Conservation (phyloP, 53 echinoderm and acorn worm genomes). For the Henricia sp. region DNA sequence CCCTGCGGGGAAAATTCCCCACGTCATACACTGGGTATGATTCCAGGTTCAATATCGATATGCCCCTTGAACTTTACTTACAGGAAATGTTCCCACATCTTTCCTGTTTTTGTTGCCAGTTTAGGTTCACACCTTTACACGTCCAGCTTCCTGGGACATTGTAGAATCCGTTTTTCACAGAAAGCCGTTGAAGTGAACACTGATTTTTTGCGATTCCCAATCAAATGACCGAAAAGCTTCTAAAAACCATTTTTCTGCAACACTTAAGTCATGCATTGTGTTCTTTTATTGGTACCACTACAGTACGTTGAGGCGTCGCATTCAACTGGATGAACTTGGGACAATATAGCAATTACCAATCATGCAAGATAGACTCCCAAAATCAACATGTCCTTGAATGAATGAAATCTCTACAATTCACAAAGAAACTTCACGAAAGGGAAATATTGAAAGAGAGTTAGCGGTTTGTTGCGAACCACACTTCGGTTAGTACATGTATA, state of each 20-base stretch:
- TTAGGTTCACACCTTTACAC: slow-evolving; percentile 8
- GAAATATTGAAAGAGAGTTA: slow-evolving; percentile 7
- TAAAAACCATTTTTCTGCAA: slow-evolving; percentile 45
- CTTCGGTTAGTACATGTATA: background rate
- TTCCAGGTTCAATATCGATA: background rate
- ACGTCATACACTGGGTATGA: background rate
- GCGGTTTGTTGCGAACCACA: background rate
- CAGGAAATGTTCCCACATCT: background rate
- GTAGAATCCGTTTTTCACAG: background rate
- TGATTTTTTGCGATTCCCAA: slow-evolving; percentile 28
- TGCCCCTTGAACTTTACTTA: background rate
- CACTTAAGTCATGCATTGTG: slow-evolving; percentile 47
- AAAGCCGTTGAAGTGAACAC: background rate
- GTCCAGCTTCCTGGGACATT: background rate
- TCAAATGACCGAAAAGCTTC: background rate
- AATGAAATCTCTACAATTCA: background rate
- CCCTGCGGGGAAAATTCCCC: background rate
- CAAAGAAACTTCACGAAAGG: slow-evolving; percentile 18
- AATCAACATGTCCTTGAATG: slow-evolving; percentile 40
- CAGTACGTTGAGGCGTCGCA: slow-evolving; percentile 13
- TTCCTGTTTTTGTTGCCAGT: background rate
- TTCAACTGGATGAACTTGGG: background rate
- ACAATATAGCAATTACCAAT: slow-evolving; percentile 2
- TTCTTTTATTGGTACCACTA: background rate
- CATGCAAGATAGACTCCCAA: slow-evolving; percentile 3